Evolutionary conservation across 35 echinoderm and acorn worm genomes (phyloP).

Genomic region (Ophioderma brevispina): DNA sequence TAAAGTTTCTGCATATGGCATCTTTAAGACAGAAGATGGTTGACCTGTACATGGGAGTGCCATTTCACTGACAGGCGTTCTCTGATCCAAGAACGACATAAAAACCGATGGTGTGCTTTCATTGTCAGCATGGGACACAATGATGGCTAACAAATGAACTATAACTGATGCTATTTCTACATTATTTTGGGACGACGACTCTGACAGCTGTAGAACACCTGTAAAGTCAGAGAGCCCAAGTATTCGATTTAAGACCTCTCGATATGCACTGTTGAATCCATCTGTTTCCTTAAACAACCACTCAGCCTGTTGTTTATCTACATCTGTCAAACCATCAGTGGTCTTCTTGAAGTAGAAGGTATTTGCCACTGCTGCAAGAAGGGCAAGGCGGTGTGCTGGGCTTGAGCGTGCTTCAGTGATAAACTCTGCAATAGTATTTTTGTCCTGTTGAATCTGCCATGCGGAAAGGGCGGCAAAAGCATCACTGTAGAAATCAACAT

Average conservation of each 20-base stretch:
- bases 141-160: constrained; percentile 16
- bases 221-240: constrained; percentile 28
- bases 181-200: background rate
- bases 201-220: constrained; percentile 18
- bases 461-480: background rate
- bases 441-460: background rate
- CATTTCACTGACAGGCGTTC: background rate
- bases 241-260: background rate
- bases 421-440: background rate
- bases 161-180: constrained; percentile 18
- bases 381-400: constrained; percentile 17
- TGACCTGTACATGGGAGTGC: background rate
- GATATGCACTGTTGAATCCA: background rate
- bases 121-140: constrained; percentile 1
- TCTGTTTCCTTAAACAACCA: background rate
- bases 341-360: background rate
- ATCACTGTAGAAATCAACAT: constrained; percentile 10
- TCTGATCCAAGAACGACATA: background rate
- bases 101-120: background rate
- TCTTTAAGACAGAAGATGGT: background rate
- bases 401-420: background rate
- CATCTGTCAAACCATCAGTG: constrained; percentile 1
- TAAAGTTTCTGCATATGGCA: background rate
- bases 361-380: constrained; percentile 27
- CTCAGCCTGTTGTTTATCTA: background rate